Conservation (phyloP, 2,797 vertebrate genomes). For the Chiroxiphia lanceolata region DNA sequence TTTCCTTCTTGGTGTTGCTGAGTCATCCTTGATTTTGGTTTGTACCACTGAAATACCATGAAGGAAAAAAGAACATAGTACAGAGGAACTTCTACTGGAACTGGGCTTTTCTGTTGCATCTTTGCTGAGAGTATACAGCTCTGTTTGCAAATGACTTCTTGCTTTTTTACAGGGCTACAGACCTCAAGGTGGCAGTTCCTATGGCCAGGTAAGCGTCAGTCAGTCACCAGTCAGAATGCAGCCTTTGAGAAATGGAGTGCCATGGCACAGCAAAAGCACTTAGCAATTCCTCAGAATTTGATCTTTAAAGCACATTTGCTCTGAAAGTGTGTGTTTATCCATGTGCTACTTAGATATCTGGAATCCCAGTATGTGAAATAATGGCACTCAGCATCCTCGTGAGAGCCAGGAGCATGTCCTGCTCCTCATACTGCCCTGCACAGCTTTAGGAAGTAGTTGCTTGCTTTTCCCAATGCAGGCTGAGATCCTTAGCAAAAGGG, state of each 20-base stretch:
- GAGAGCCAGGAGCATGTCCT: not conserved
- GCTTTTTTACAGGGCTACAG: not conserved
- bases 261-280: not conserved
- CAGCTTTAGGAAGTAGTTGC: not conserved
- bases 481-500: not conserved
- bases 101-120: not conserved
- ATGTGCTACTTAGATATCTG: fast-evolving
- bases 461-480: not conserved
- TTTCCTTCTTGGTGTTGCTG: too few species aligned
- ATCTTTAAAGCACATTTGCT: not conserved
- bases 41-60: fast-evolving
- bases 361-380: not conserved
- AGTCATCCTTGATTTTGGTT: not conserved
- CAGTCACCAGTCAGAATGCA: not conserved
- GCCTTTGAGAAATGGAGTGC: not conserved
- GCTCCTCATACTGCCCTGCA: not conserved
- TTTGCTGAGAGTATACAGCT: not conserved
- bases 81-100: too few species aligned
- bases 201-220: not conserved
- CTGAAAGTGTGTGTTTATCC: not conserved
- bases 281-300: not conserved
- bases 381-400: not conserved
- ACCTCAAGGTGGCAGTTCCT: not conserved
- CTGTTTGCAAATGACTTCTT: not conserved
- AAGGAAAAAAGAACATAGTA: too few species aligned